phyloP scores from a whole-genome alignment of 2,888 invertebrate species.

The Zhuqinia jingwanae region DNA sequence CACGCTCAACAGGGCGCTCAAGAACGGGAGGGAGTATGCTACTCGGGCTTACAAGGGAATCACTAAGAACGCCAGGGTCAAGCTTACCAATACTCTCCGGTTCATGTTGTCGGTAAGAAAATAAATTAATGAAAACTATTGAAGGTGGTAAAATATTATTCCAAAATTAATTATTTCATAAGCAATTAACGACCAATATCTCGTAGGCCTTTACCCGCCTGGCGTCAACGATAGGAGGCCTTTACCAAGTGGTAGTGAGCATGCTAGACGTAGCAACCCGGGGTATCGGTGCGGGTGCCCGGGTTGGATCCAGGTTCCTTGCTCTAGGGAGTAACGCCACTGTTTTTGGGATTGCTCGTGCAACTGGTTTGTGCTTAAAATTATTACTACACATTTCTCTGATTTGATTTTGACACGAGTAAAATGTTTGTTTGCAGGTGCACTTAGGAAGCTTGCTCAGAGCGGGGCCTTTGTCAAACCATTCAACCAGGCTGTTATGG shows the following conservation, averaged over 20 bases:
- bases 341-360: not conserved
- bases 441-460: not conserved
- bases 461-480: not conserved
- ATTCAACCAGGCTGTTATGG: slow-evolving; percentile 3
- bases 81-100: slow-evolving; percentile 9
- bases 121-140: not conserved
- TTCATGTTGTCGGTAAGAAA: slow-evolving; percentile 23
- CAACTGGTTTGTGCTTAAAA: slow-evolving; percentile 13
- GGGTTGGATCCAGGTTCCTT: slow-evolving; percentile 1
- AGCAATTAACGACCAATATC: no score
- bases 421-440: not conserved
- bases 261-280: slow-evolving; percentile 27
- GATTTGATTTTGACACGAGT: no score
- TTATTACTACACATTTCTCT: no score
- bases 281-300: not conserved
- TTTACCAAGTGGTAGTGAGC: slow-evolving; percentile 14
- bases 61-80: slow-evolving; percentile 24
- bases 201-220: not conserved
- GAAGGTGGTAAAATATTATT: no score
- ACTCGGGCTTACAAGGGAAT: not conserved
- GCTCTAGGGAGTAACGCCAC: not conserved
- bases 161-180: no score
- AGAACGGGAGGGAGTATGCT: slow-evolving; percentile 8
- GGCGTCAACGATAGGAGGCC: slow-evolving; percentile 19
- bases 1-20: not conserved